Percentiles rank a stretch among this genome's conserved stretches.
These are phyloP conservation scores for Esperia sulphurella DNA, from an alignment of 2,888 invertebrate species.

Conservation along the genomic window DNA sequence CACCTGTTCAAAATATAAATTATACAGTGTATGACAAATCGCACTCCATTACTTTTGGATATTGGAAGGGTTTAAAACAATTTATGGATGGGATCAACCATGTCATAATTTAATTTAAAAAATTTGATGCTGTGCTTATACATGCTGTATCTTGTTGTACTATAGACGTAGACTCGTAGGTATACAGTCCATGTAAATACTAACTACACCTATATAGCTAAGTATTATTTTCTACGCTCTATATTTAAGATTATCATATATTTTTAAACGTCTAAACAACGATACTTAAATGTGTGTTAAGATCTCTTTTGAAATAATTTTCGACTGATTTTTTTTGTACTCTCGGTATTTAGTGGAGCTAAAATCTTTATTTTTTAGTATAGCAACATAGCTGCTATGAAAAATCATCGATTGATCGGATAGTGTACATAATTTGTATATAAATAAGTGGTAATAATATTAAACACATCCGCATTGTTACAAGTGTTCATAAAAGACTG, in stretches of 20 bases:
- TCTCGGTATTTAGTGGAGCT: neutral
- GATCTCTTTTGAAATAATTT: conserved; percentile 43
- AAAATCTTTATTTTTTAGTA: conserved; percentile 1
- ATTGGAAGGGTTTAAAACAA: too few species aligned
- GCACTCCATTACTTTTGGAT: too few species aligned
- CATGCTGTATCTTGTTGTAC: neutral
- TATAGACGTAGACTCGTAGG: neutral
- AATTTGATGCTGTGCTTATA: too few species aligned
- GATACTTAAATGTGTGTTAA: conserved; percentile 34
- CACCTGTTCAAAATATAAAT: too few species aligned
- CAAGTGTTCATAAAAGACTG: too few species aligned
- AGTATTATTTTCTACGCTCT: neutral
- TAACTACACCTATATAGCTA: neutral
- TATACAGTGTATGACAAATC: too few species aligned
- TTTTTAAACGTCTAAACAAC: conserved; percentile 43
- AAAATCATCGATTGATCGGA: conserved; percentile 18
- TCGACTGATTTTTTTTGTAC: conserved; percentile 58
- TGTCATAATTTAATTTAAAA: too few species aligned
- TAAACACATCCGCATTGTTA: neutral
- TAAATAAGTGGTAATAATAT: conserved; percentile 21
- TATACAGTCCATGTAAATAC: neutral
- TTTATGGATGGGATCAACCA: too few species aligned
- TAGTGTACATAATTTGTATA: conserved; percentile 40
- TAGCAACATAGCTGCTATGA: conserved; percentile 27
- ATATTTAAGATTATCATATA: conserved; percentile 24